Base-by-base conservation (phyloP, 1,140 invertebrate genomes). In the Aphelenchoides fujianensis region DNA sequence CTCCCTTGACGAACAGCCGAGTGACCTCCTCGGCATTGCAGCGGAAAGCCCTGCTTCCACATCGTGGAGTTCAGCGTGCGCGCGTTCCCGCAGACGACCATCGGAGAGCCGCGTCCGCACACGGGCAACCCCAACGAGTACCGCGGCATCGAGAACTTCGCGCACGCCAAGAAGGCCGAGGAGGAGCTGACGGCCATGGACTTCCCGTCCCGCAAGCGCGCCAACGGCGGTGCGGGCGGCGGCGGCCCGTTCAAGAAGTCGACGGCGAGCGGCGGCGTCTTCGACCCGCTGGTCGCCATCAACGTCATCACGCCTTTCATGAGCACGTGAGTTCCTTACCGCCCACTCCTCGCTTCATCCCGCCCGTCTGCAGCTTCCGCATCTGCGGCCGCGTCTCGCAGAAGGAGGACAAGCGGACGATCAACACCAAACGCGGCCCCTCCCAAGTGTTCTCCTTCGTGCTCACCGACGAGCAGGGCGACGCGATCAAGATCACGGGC, bases 371-470 rank as follows among this genome's bases (percentile, higher is more conserved):
- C 75, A 92, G 91, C 82, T 97, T 93, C 93, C 90, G 92, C 0
- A 94, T 98, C 69, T 92, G 92, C 84, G 96, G 90, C 30, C 88
- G 94, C 53, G 91, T 97, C 0, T 91, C 90, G 9, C 90, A 88
- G 72, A 98, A 98, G 84, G 88, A 90, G 3, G 81, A 86, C 0
- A 90, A 97, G 36, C 88, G 91, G 72, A 91, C 90, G 0, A 97
- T 93, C 92, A 92, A 89, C 53, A 98, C 97, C 86, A 90, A 92
- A 0, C 88, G 89, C 62, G 94, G 95, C 0, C 92, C 95, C 86
- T 95, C 95, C 0, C 93, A 93, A 84, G 86, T 98, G 0, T 98
- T 98, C 82, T 92, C 89, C 75, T 90, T 97, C 85, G 92, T 94
- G 85, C 85, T 98, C 0, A 86, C 92, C 63, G 97, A 99, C 87